These are phyloP conservation scores for Cichladusa arquata DNA, from an alignment of 2,113 vertebrate genomes.

Conservation along the genomic window DNA sequence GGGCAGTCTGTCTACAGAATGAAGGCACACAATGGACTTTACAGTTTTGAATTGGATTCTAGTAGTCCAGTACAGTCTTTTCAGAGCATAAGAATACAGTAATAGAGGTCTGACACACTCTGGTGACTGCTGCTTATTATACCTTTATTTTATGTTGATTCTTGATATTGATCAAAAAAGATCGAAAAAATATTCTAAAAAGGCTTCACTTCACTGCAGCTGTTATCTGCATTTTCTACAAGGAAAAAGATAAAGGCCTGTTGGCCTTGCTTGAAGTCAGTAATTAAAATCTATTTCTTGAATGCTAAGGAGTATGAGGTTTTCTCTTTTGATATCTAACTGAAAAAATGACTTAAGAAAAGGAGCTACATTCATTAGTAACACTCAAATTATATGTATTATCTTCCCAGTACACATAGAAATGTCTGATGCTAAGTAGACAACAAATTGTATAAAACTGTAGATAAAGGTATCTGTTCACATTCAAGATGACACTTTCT, in stretches of 20 bases:
- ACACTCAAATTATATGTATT: neutral
- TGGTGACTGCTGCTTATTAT: neutral
- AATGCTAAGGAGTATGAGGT: neutral
- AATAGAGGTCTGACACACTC: neutral
- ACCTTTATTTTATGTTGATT: neutral
- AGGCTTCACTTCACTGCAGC: neutral
- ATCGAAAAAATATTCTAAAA: neutral
- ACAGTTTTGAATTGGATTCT: neutral
- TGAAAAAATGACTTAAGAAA: neutral
- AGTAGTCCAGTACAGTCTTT: neutral
- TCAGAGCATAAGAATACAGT: neutral
- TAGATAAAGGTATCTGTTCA: neutral
- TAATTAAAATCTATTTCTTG: constrained; percentile 16
- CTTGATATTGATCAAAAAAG: neutral
- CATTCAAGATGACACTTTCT: neutral
- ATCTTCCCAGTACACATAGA: neutral
- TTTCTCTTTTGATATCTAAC: neutral
- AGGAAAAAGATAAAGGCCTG: neutral
- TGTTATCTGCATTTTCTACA: neutral
- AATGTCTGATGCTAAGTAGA: neutral
- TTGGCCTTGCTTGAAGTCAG: neutral
- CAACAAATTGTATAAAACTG: neutral
- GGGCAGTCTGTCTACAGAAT: neutral
- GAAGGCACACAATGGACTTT: neutral
- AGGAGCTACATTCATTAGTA: neutral